phyloP scores from a whole-genome alignment of 2,113 vertebrate species.

The Naja naja region DNA sequence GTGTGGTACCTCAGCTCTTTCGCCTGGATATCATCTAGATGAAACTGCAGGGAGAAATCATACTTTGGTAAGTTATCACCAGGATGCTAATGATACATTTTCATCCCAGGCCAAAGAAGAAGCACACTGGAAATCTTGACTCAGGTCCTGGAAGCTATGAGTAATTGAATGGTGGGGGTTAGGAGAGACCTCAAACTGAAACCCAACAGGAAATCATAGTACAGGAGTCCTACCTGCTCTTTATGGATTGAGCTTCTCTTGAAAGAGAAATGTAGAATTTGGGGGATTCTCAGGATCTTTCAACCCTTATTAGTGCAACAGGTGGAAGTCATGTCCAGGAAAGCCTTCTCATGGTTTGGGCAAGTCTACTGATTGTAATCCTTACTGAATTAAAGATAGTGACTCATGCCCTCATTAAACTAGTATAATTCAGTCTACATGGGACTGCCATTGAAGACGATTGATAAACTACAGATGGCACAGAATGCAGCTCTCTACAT shows the following conservation, averaged over 20 bases:
- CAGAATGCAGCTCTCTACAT: neutral
- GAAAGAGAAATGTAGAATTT: neutral
- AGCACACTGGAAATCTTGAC: neutral
- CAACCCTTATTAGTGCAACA: neutral
- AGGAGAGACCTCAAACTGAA: neutral
- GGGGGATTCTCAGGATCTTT: neutral
- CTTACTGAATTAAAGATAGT: neutral
- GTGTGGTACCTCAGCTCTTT: neutral
- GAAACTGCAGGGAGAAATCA: neutral
- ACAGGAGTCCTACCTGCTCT: neutral
- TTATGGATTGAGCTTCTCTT: neutral
- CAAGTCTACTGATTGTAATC: neutral
- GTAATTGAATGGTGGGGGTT: neutral
- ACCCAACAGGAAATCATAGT: neutral
- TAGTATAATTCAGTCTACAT: neutral
- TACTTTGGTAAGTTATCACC: neutral
- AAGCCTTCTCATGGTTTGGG: neutral
- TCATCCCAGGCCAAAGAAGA: neutral
- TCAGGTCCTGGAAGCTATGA: neutral
- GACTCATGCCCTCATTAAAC: neutral
- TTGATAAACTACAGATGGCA: neutral
- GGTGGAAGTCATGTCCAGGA: neutral
- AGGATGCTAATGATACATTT: neutral
- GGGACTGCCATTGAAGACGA: neutral
- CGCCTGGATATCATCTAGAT: neutral